Evolutionary conservation across 2,113 vertebrate genomes (phyloP), one percentile per base, ranked within the genome.

Genomic region (Marcusenius ussheri): DNA sequence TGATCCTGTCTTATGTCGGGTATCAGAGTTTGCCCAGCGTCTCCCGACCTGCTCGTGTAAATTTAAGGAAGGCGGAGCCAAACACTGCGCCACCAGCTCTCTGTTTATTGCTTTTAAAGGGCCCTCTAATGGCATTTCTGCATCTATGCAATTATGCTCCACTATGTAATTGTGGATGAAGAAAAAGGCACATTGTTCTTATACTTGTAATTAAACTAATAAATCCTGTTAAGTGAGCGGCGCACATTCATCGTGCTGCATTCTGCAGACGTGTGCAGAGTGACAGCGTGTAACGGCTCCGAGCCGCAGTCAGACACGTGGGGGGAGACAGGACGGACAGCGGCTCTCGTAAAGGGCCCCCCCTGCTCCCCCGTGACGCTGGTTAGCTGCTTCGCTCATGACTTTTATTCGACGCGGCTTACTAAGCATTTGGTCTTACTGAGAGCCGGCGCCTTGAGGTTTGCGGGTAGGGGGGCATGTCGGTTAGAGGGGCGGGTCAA

Each of bases 181-280:
- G 62, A 70, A 84, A 46, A 84, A 47, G 45, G 5, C 35, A 39
- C 39, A 47, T 45, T 84, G 45, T 84, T 47, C 45, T 47, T n/a
- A 47, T 47, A n/a, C 80, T 53, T 84, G 80, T 84, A 45, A 84
- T 47, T 84, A 47, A 84, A 84, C 45, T 47, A 84, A 84, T 84
- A 84, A 47, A 84, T 84, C 7, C 17, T 47, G 83, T 84, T 84
- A 47, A 46, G 8, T 10, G 42, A 11, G 2, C 3, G 5, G 5
- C 3, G 35, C 21, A 39, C 1, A 17, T 53, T 31, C 46, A 53
- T 21, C 35, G 45, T 49, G 84, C 84, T 50, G 47, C 9, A 46
- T n/a, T 53, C 15, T 87, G 85, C n/a, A 86, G n/a, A 31, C 51
- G 15, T 15, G 84, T 51, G 84, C 46, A 53, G 85, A 53, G 31